Evolutionary conservation across 2,113 vertebrate genomes (phyloP).

Genomic region (Smithornis capensis): DNA sequence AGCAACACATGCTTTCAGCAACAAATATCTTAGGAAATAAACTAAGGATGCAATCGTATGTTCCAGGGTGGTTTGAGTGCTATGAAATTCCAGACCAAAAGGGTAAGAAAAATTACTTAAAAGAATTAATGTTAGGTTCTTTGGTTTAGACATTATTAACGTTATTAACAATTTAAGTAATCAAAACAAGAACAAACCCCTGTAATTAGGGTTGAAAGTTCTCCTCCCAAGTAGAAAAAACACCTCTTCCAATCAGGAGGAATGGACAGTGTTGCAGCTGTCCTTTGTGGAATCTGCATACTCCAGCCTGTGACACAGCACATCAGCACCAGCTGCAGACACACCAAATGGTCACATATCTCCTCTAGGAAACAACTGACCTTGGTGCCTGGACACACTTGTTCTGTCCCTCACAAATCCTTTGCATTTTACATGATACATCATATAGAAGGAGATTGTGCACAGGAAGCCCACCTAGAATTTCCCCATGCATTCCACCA

Average conservation of each 20-base stretch:
- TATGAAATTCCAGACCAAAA: background rate
- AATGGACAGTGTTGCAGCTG: background rate
- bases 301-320: background rate
- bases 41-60: background rate
- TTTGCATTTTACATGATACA: background rate
- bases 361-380: background rate
- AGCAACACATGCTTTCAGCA: background rate
- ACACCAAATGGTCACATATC: background rate
- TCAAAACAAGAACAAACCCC: background rate
- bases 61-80: background rate
- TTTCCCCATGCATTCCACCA: background rate
- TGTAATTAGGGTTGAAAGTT: background rate
- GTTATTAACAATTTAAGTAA: background rate
- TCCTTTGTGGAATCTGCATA: background rate
- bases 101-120: background rate
- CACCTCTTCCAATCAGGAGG: background rate
- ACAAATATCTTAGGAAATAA: slow-evolving; percentile 27
- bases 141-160: background rate
- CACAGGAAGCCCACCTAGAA: background rate
- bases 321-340: background rate
- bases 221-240: background rate
- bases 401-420: background rate
- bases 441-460: background rate
- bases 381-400: background rate
- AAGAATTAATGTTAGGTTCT: background rate